Base-by-base conservation (phyloP, 2,797 vertebrate species). In the Rhinichthys osculus region DNA sequence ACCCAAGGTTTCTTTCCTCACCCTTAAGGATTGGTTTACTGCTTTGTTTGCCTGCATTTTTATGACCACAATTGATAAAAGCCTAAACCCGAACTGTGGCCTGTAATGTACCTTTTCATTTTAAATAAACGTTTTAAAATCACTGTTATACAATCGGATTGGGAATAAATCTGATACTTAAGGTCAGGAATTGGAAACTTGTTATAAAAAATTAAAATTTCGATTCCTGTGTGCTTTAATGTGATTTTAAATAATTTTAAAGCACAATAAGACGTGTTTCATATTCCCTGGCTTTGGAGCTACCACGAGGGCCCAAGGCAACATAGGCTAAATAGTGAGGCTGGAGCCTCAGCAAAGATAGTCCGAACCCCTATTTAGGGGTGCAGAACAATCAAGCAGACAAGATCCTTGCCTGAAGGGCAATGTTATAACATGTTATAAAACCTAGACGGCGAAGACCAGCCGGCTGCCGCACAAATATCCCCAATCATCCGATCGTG, bases 21-120 rank as follows among this genome's bases (percentile, higher is more conserved):
- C 59, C 19, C 57, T 83, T 50, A 40, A 54, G 44, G 62, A 4
- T n/a, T 52, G 67, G 64, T 78, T 84, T 69, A 84, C 7, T 69
- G 47, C 73, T 9, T 21, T 52, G 2, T 66, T 52, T 54, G 42
- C 27, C 3, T 10, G 17, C 27, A 17, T 47, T 54, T 82, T 62
- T 82, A 23, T n/a, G 33, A 4, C 44, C 38, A 44, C n/a, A 2
- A 13, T 33, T 23, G 70, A 44, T 73, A 59, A 72, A 76, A 66
- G 27, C 54, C 35, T 47, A 47, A 35, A 14, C 7, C 10, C 27
- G 16, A 64, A 73, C 2, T 47, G 21, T 42, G 17, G 30, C 59
- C 21, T 67, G 13, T 64, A 50, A 74, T 64, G 27, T 66, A 8
- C 0, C 5, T 52, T 74, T 83, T 81, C 5, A 40, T 17, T 72